These are phyloP conservation scores for Cephus cinctus DNA, from an alignment of 1,140 invertebrate genomes.

Conservation along the genomic window DNA sequence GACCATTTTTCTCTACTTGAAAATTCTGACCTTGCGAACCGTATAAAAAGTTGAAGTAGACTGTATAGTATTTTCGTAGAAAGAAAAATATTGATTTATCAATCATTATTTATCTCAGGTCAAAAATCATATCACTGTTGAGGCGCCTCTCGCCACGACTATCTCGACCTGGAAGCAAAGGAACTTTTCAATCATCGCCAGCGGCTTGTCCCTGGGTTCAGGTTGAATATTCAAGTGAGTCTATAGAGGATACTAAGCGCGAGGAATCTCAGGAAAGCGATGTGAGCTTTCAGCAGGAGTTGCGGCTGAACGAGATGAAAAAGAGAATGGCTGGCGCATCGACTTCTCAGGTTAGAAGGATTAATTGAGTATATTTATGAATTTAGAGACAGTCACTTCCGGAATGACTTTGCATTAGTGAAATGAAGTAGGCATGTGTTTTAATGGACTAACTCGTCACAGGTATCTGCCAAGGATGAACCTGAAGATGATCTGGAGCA, in stretches of 20 bases:
- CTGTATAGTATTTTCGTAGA: conserved; percentile 3
- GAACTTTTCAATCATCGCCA: conserved; percentile 34
- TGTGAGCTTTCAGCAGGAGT: conserved; percentile 39
- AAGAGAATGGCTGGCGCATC: conserved; percentile 37
- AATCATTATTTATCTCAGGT: conserved; percentile 28
- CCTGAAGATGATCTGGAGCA: no score
- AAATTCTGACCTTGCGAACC: no score
- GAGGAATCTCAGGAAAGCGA: conserved; percentile 37
- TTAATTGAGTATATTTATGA: no score
- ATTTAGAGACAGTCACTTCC: no score
- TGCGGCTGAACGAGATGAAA: conserved; percentile 41
- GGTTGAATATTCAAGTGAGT: conserved; percentile 42
- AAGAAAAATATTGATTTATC: not conserved
- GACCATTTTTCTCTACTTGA: conserved; percentile 9
- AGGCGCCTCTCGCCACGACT: conserved; percentile 46
- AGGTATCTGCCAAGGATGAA: no score
- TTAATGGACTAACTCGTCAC: no score
- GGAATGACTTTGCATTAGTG: no score
- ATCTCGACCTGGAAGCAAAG: conserved; percentile 39
- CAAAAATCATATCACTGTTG: conserved; percentile 49
- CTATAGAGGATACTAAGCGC: conserved; percentile 23
- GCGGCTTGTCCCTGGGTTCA: conserved; percentile 45
- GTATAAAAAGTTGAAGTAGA: not conserved
- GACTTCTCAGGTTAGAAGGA: conserved; percentile 28
- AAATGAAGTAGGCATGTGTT: no score